Percentiles rank a stretch among this genome's conserved stretches.
Evolutionary conservation across 2,113 vertebrate genomes (phyloP).

Genomic region (Tamias sibiricus): DNA sequence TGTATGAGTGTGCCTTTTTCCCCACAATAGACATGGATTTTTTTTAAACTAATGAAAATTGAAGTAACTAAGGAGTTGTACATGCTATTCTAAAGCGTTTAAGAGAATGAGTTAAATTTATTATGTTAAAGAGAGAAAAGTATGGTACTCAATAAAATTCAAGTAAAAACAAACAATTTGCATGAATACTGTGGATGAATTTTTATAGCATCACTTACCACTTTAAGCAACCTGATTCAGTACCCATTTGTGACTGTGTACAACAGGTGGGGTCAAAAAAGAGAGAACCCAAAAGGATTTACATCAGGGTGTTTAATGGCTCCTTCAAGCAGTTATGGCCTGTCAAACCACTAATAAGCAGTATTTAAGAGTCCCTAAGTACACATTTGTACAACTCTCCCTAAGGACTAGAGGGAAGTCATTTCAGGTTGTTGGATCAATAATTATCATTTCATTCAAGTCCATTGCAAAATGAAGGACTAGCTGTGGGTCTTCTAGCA

Average conservation of each 20-base stretch:
- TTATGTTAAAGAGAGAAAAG: not conserved
- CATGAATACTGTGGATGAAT: fast-evolving
- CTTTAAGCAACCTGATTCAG: not conserved
- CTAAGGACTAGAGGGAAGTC: constrained; percentile 42
- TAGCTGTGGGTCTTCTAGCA: not conserved
- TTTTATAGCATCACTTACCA: not conserved
- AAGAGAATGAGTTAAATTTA: not conserved
- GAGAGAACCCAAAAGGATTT: constrained; percentile 58
- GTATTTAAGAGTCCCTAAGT: constrained; percentile 63
- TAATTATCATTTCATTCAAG: constrained; percentile 9
- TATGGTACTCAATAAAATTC: not conserved
- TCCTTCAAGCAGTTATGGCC: constrained; percentile 54
- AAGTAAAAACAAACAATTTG: not conserved
- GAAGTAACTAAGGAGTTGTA: not conserved
- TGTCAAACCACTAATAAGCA: constrained; percentile 58
- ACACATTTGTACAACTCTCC: constrained; percentile 47
- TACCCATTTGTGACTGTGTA: fast-evolving
- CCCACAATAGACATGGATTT: not conserved
- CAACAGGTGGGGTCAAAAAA: not conserved
- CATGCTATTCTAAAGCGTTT: not conserved
- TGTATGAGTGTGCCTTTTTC: too few relatives aligned
- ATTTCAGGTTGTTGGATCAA: constrained; percentile 56
- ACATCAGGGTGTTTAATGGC: not conserved
- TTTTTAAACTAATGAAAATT: not conserved
- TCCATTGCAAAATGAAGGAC: not conserved